Percentiles rank a stretch among this genome's conserved stretches.
phyloP scores from a whole-genome alignment of 2,113 vertebrate species.

The Picathartes gymnocephalus region DNA sequence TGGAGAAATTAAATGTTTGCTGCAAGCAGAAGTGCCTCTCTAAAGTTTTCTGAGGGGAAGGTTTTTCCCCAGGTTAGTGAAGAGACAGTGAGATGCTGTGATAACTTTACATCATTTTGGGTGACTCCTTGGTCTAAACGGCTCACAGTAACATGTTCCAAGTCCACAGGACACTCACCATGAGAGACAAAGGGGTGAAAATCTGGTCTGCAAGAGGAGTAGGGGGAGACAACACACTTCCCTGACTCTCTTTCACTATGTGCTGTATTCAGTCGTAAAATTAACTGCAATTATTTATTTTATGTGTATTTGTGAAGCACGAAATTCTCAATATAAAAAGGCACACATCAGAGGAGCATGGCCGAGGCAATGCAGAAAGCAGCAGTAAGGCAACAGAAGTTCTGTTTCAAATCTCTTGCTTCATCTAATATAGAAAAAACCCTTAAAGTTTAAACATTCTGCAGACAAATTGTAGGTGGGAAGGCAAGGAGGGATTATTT shows the following conservation, averaged over 20 bases:
- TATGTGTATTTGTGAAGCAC: not conserved
- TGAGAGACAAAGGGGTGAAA: not conserved
- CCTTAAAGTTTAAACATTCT: not conserved
- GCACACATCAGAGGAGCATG: not conserved
- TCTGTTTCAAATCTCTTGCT: not conserved
- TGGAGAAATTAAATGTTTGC: not conserved
- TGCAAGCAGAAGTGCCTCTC: not conserved
- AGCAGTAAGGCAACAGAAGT: not conserved
- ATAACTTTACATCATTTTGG: not conserved
- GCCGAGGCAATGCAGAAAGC: not conserved
- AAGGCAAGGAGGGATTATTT: not conserved
- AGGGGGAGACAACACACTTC: not conserved
- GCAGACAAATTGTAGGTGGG: not conserved
- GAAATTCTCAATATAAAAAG: not conserved
- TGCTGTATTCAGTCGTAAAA: not conserved
- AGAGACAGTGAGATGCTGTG: not conserved
- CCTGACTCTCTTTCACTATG: not conserved
- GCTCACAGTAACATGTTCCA: not conserved
- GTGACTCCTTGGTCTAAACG: not conserved
- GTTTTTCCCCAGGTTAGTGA: not conserved
- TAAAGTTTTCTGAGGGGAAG: not conserved
- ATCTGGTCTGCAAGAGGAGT: not conserved
- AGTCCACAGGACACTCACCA: rapidly evolving
- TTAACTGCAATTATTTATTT: not conserved
- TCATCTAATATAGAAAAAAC: not conserved